These are phyloP conservation scores for Andrena haemorrhoa DNA, from an alignment of 2,888 invertebrate genomes.

Conservation along the genomic window DNA sequence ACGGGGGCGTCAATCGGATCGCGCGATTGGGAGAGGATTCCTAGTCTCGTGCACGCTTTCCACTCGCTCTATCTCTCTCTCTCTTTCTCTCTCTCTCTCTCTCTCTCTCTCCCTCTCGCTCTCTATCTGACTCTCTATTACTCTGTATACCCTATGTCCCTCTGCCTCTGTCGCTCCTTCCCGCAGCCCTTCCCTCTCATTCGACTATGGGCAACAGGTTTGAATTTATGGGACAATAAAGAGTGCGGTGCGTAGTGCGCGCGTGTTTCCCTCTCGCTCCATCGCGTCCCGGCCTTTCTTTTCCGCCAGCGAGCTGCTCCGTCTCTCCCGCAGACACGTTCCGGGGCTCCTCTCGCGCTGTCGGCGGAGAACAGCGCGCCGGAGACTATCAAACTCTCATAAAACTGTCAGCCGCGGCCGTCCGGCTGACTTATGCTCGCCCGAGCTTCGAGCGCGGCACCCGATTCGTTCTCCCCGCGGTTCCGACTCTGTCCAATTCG, in stretches of 20 bases:
- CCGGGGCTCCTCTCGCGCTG: slow-evolving; percentile 60
- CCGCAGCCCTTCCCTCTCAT: slow-evolving; percentile 71
- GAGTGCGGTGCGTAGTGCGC: slow-evolving; percentile 83
- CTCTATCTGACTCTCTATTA: background rate
- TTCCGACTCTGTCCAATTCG: slow-evolving; percentile 13
- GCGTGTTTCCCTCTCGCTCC: slow-evolving; percentile 77
- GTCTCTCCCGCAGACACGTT: slow-evolving; percentile 51
- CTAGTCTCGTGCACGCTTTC: slow-evolving; percentile 62
- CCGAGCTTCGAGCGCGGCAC: slow-evolving; percentile 64
- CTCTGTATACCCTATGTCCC: slow-evolving; percentile 7
- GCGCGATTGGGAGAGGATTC: slow-evolving; percentile 73
- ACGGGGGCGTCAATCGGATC: slow-evolving; percentile 77
- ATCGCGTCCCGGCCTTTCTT: slow-evolving; percentile 42
- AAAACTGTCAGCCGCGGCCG: slow-evolving; percentile 84
- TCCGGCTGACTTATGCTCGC: slow-evolving; percentile 83
- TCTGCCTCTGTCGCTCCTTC: slow-evolving; percentile 46
- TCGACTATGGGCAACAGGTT: slow-evolving; percentile 83
- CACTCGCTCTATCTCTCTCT: slow-evolving; percentile 15
- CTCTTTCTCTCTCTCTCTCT: slow-evolving; percentile 24
- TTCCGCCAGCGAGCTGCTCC: slow-evolving; percentile 29
- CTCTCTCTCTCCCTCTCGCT: background rate
- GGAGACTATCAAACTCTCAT: slow-evolving; percentile 85
- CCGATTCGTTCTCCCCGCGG: slow-evolving; percentile 48
- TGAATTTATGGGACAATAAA: slow-evolving; percentile 85
- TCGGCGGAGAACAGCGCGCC: slow-evolving; percentile 74